Evolutionary conservation across 2,797 vertebrate genomes (phyloP), one percentile per base, ranked within the genome.

Genomic region (Perodicticus potto): DNA sequence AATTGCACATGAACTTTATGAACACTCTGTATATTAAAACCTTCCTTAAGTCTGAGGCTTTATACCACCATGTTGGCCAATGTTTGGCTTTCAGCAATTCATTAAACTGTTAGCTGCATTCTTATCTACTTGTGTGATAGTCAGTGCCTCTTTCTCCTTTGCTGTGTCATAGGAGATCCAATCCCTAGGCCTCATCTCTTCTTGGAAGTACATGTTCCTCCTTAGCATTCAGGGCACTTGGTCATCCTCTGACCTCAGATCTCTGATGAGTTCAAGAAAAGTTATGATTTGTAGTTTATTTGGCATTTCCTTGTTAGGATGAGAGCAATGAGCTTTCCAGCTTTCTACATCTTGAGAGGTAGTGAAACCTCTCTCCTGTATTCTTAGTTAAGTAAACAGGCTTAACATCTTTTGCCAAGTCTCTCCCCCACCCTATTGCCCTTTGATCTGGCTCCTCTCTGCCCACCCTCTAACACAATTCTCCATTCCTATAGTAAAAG

Each of bases 241-340:
- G 20, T 17, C 74, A 49, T 92, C 29, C 59, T 76, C 67, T 73
- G 53, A 55, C 40, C 32, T 81, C 49, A 61, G 49, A 34, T 43
- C 32, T 80, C 53, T 65, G 34, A 65, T 45, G 88, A 16, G 7
- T 45, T 92, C n/a, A 76, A 57, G 70, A 78, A 43, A 34, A 23
- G 25, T 34, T 94, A 29, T 32, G 27, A 74, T 83, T 32, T 74
- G 76, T 84, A 67, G 70, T 89, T 89, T 86, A 74, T n/a, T 29
- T 69, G 61, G 14, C 13, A 74, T 89, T 93, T 86, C 40, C 76
- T 93, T 88, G 8, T 61, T 40, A 83, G 69, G 49, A 43, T 90
- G 65, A 32, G 29, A 70, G 12, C 22, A 73, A 67, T 6, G 7
- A 11, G 92, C 55, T 45, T 84, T 86, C 49, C 9, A 74, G 13